A percentile compares a stretch with the other conserved stretches of the same genome.
Evolutionary conservation across 64 coral and sea anemone species (phyloP).

Genomic region (Anthopleura sola): DNA sequence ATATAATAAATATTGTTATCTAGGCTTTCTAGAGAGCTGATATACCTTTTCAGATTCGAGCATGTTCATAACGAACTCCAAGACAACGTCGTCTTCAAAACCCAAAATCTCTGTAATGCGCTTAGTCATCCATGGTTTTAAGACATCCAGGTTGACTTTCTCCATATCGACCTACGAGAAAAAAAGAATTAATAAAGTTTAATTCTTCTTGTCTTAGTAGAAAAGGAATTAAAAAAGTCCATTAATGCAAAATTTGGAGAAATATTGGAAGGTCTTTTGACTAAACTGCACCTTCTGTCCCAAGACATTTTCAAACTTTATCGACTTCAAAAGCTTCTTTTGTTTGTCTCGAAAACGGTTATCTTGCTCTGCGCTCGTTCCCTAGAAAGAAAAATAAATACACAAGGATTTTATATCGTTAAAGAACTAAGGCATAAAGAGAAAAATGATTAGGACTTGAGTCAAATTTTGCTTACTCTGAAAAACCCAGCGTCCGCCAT

Average conservation of each 20-base stretch:
- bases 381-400: slow-evolving; percentile 42
- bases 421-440: not conserved
- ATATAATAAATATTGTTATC: not conserved
- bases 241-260: not conserved
- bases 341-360: slow-evolving; percentile 98
- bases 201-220: not conserved
- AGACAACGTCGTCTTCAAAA: slow-evolving; percentile 91
- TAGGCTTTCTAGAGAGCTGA: not conserved
- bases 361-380: slow-evolving; percentile 97
- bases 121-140: slow-evolving; percentile 97
- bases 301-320: slow-evolving; percentile 87
- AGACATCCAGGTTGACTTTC: slow-evolving; percentile 82
- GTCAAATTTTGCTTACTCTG: slow-evolving; percentile 50
- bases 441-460: not conserved
- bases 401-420: not conserved
- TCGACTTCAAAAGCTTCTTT: slow-evolving; percentile 95
- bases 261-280: not conserved
- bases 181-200: not conserved
- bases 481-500: slow-evolving; percentile 99
- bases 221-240: not conserved
- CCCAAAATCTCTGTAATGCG: slow-evolving; percentile 91
- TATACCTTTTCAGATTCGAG: slow-evolving; percentile 91
- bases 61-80: slow-evolving; percentile 97
- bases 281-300: slow-evolving; percentile 71
- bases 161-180: slow-evolving; percentile 87